A percentile compares a stretch with the other conserved stretches of the same genome.
Conservation (phyloP, 2,888 invertebrate species). For the Callimorpha dominula region DNA sequence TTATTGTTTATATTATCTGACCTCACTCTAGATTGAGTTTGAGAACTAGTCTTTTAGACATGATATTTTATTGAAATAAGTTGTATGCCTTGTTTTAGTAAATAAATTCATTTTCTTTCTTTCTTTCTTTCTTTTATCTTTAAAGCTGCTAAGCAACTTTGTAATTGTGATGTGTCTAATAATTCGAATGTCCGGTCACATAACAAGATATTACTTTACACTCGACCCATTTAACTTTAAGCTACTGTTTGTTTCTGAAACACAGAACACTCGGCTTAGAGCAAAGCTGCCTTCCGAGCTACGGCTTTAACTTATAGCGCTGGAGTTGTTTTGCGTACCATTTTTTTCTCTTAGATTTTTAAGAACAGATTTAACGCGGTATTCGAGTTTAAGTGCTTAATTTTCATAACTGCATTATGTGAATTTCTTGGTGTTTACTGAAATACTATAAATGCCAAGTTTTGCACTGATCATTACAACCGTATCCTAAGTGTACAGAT, state of each 20-base stretch:
- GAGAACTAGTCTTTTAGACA: too few species aligned
- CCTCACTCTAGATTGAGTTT: too few species aligned
- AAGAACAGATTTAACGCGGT: background rate
- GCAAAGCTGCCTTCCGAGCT: background rate
- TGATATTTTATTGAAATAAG: too few species aligned
- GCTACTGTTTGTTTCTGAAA: background rate
- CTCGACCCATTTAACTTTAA: constrained; percentile 1
- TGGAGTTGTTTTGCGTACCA: background rate
- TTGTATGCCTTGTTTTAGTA: too few species aligned
- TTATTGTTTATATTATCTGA: too few species aligned
- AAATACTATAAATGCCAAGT: background rate
- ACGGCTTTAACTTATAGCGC: background rate
- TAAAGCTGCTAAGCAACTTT: background rate
- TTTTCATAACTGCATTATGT: background rate
- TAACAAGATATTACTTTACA: background rate
- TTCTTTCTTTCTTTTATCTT: background rate
- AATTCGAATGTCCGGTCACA: background rate
- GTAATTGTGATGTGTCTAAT: background rate
- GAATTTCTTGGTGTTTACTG: background rate
- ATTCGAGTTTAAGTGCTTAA: background rate
- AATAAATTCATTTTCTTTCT: too few species aligned
- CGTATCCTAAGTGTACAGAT: too few species aligned
- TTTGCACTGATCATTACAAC: too few species aligned
- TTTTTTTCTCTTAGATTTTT: background rate
- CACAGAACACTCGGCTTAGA: background rate